Conservation (phyloP, 2,888 invertebrate genomes). For the Drosophila monieri region DNA sequence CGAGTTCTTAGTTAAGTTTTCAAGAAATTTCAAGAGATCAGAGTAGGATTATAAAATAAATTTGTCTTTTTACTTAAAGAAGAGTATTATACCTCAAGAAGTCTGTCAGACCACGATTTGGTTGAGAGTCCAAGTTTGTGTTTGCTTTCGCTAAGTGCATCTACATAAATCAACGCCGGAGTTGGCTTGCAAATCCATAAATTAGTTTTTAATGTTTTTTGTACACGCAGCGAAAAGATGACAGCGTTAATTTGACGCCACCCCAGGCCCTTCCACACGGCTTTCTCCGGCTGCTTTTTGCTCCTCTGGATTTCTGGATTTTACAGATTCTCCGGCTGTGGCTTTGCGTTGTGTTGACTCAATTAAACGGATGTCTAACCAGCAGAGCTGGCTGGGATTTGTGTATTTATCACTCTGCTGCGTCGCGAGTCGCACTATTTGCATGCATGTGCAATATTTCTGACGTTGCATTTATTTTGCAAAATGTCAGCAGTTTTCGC, state of each 20-base stretch:
- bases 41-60: no score
- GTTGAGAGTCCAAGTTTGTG: not conserved
- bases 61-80: no score
- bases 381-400: constrained; percentile 51
- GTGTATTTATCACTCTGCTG: constrained; percentile 59
- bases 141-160: constrained; percentile 27
- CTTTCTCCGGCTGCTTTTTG: not conserved
- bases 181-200: constrained; percentile 71
- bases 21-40: no score
- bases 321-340: constrained; percentile 5
- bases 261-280: not conserved
- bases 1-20: no score
- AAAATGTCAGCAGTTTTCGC: constrained; percentile 72
- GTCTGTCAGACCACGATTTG: not conserved
- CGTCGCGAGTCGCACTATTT: constrained; percentile 50
- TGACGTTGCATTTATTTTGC: constrained; percentile 69
- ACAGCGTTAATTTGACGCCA: constrained; percentile 60
- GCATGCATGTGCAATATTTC: constrained; percentile 66
- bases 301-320: not conserved
- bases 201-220: constrained; percentile 73
- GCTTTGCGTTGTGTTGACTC: constrained; percentile 60
- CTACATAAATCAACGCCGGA: constrained; percentile 64
- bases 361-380: constrained; percentile 72
- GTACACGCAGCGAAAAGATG: constrained; percentile 38
- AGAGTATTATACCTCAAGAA: not conserved